A percentile compares a stretch with the other conserved stretches of the same genome.
Conservation (phyloP, 2,797 vertebrate genomes). For the Morelia viridis region DNA sequence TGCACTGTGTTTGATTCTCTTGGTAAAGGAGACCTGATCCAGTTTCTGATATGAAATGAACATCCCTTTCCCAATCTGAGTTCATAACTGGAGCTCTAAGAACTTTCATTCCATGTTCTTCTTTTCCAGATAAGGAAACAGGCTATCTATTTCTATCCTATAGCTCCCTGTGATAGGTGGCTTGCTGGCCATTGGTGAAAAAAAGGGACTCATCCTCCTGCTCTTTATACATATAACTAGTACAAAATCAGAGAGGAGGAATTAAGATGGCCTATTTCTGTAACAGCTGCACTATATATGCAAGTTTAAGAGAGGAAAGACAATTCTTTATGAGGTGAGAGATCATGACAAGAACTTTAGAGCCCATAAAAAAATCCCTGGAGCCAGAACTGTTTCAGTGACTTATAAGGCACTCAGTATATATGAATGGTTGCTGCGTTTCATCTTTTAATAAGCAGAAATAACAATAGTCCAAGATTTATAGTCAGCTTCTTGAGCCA, state of each 20-base stretch:
- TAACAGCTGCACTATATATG: background rate
- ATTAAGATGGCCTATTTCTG: background rate
- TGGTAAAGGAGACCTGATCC: background rate
- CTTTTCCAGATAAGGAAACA: background rate
- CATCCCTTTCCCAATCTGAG: background rate
- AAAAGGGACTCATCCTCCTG: background rate
- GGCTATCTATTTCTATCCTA: background rate
- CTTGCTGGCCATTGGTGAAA: too few relatives aligned
- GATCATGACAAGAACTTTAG: background rate
- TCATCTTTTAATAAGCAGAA: background rate
- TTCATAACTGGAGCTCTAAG: background rate
- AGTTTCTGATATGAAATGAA: background rate
- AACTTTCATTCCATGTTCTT: background rate
- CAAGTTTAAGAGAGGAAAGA: background rate
- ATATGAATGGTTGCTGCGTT: background rate
- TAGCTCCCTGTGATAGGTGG: background rate
- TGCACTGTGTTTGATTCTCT: background rate
- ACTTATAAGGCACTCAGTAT: background rate
- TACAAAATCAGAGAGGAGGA: background rate
- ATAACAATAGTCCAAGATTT: background rate
- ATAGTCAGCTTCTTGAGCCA: slow-evolving; percentile 23
- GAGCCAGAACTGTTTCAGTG: background rate
- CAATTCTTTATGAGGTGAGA: background rate
- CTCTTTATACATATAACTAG: background rate
- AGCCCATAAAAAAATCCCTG: background rate